Base-by-base conservation (phyloP, 2,797 vertebrate genomes). In the Pygocentrus nattereri region DNA sequence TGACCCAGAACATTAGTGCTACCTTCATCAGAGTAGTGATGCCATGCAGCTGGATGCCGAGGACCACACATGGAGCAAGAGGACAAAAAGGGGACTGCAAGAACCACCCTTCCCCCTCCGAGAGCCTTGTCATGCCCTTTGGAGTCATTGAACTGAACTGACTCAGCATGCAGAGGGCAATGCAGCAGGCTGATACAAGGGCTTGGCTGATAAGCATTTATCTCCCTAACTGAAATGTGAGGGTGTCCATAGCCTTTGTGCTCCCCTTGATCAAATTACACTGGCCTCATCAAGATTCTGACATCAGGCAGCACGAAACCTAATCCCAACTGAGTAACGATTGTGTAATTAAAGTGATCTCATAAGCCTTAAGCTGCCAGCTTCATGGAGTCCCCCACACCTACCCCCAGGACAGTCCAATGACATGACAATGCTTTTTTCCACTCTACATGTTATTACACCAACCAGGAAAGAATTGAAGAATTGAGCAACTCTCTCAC, bases 81-180 rank as follows among this genome's bases (percentile, higher is more conserved):
- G 23, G 18, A 52, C n/a, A 0, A 3, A 54, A 11, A 79, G 61
- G 27, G 30, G 30, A 44, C 56, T 6, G 12, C 12, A 25, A 72
- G 49, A 49, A 44, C 41, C 27, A 50, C 54, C 21, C 13, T 30
- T 38, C 54, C 44, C 52, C 8, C 23, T 38, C 19, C 38, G 16
- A 67, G 44, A 38, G 18, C 62, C 25, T 59, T 54, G 34, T 27
- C 70, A 0, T 88, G 89, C 61, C 78, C 89, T 92, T 92, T 91
- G 88, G 87, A 88, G 75, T 77, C 34, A 41, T 52, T 47, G 7
- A 56, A 50, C 82, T 86, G 71, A 79, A 50, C 83, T 86, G 71
- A 79, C 74, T 78, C 75, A 83, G 71, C 82, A 52, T 38, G 44
- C 38, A 79, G 71, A 72, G 62, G 74, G 30, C 74, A 76, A 62